phyloP scores from a whole-genome alignment of 2,113 vertebrate species.

The Riparia riparia region DNA sequence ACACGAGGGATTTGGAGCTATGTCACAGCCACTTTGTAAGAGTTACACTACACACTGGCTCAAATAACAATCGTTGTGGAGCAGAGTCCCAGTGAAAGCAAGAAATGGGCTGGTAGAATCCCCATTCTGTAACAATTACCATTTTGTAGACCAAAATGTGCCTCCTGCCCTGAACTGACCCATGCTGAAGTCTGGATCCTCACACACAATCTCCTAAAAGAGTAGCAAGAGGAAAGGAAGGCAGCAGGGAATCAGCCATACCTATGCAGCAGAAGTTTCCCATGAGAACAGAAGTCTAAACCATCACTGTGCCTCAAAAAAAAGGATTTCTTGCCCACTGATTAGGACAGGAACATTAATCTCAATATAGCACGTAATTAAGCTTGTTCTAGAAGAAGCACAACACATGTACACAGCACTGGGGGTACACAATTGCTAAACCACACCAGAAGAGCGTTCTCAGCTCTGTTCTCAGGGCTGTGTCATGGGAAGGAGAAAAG shows the following conservation, averaged over 20 bases:
- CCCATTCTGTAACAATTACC: not conserved
- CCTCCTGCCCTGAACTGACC: not conserved
- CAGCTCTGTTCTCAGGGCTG: not conserved
- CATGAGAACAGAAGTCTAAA: not conserved
- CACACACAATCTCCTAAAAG: not conserved
- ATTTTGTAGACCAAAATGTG: not conserved
- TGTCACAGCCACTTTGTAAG: not conserved
- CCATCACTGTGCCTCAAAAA: not conserved
- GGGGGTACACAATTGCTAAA: not conserved
- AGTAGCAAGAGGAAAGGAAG: not conserved
- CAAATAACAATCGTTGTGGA: not conserved
- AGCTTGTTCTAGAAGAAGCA: not conserved
- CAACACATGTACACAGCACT: not conserved
- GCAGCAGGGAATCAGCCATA: not conserved
- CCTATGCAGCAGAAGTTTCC: not conserved
- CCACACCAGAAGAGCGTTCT: not conserved
- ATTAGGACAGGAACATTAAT: not conserved
- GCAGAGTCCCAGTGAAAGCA: not conserved
- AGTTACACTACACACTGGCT: not conserved
- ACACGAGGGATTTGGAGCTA: not conserved
- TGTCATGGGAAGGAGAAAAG: not conserved
- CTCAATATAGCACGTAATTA: not conserved
- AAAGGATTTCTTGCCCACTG: not conserved
- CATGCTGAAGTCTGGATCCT: not conserved
- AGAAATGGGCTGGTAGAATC: not conserved